These are phyloP conservation scores for Morinoia aosen DNA, from an alignment of 2,888 invertebrate genomes.

Conservation along the genomic window DNA sequence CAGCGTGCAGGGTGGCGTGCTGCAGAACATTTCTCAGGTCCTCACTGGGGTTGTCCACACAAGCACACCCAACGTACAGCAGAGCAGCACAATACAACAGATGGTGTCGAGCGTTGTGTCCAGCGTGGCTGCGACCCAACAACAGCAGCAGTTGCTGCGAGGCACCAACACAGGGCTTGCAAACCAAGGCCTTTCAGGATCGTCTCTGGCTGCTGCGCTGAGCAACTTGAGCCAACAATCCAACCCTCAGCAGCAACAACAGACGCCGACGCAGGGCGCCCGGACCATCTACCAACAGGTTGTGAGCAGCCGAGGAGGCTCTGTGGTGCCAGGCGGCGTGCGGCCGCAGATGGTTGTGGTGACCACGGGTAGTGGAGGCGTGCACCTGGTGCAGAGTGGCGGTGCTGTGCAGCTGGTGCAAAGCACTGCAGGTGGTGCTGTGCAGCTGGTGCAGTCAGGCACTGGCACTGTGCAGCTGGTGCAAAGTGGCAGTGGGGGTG, in stretches of 20 bases:
- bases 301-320: conserved; percentile 27
- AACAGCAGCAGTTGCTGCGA: conserved; percentile 8
- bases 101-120: conserved; percentile 25
- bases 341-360: conserved; percentile 67
- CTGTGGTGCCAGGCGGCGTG: conserved; percentile 54
- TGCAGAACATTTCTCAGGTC: neutral
- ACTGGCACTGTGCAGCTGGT: conserved; percentile 56
- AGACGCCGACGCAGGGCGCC: neutral
- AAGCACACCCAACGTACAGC: neutral
- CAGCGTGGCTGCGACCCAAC: conserved; percentile 24
- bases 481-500: conserved; percentile 46
- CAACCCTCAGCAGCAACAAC: neutral
- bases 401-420: conserved; percentile 62
- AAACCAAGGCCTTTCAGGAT: conserved; percentile 41
- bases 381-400: conserved; percentile 43
- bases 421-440: conserved; percentile 49
- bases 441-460: conserved; percentile 59
- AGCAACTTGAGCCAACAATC: conserved; percentile 44
- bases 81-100: conserved; percentile 14
- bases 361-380: conserved; percentile 58
- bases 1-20: neutral
- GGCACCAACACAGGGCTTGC: conserved; percentile 13
- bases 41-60: neutral
- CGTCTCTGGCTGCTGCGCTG: conserved; percentile 31
- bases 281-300: conserved; percentile 52